Conservation (phyloP, 2,797 vertebrate genomes). For the Pseudochirops corinnae region DNA sequence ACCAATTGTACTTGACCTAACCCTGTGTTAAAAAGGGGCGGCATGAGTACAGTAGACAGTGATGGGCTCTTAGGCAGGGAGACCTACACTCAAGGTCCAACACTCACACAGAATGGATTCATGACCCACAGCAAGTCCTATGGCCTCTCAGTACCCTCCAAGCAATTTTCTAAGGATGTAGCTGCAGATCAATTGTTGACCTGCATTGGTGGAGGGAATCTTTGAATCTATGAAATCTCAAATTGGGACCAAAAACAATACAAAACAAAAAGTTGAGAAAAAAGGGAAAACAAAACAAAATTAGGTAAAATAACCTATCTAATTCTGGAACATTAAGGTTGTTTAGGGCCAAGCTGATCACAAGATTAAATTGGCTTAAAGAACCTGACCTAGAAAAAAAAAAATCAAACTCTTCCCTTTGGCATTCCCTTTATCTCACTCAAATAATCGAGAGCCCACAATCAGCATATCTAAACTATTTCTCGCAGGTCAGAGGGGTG, state of each 20-base stretch:
- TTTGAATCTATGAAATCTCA: not conserved
- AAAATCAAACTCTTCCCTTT: not conserved
- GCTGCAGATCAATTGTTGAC: not conserved
- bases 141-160: not conserved
- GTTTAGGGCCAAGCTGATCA: not conserved
- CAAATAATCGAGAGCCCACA: no score
- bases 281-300: not conserved
- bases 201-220: not conserved
- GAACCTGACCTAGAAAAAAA: not conserved
- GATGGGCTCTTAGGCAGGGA: not conserved
- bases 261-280: not conserved
- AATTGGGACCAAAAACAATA: not conserved
- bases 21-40: not conserved
- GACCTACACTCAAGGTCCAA: not conserved
- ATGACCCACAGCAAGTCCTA: not conserved
- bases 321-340: not conserved
- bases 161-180: not conserved
- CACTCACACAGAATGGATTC: not conserved
- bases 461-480: not conserved
- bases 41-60: not conserved
- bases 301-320: not conserved
- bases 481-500: not conserved
- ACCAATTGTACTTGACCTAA: not conserved
- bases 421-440: not conserved
- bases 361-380: not conserved